A percentile compares a stretch with the other conserved stretches of the same genome.
Conservation (phyloP, 2,797 vertebrate species). For the Falco biarmicus region DNA sequence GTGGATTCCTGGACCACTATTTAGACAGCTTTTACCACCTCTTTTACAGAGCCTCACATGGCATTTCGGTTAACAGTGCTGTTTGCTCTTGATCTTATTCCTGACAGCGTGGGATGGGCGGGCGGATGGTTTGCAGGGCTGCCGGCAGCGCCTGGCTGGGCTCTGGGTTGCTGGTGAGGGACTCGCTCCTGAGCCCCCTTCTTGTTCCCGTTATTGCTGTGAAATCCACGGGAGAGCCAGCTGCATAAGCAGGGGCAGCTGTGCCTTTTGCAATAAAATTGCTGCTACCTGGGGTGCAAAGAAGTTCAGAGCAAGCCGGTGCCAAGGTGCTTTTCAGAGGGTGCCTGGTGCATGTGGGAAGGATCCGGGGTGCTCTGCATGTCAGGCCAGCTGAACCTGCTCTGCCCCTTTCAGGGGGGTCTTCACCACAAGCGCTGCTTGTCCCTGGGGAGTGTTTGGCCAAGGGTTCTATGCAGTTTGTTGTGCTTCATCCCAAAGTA, state of each 20-base stretch:
- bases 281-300: neutral
- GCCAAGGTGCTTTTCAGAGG: neutral
- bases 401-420: neutral
- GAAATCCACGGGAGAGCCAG: neutral
- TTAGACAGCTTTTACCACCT: conserved; percentile 52
- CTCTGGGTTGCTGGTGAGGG: neutral
- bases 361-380: neutral
- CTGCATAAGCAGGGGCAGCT: neutral
- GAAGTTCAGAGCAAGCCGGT: neutral
- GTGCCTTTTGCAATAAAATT: neutral
- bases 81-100: conserved; percentile 37
- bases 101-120: neutral
- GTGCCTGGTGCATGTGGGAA: neutral
- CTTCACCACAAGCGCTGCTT: neutral
- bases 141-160: neutral
- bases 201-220: neutral
- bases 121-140: neutral
- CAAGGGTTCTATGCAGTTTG: neutral
- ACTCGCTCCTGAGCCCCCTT: neutral
- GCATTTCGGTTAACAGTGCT: conserved; percentile 21
- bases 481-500: neutral
- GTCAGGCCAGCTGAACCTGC: neutral
- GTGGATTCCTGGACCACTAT: neutral
- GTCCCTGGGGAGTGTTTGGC: neutral
- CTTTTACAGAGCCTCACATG: conserved; percentile 24